Conservation (phyloP, 2,888 invertebrate genomes). For the Idaea aversata region DNA sequence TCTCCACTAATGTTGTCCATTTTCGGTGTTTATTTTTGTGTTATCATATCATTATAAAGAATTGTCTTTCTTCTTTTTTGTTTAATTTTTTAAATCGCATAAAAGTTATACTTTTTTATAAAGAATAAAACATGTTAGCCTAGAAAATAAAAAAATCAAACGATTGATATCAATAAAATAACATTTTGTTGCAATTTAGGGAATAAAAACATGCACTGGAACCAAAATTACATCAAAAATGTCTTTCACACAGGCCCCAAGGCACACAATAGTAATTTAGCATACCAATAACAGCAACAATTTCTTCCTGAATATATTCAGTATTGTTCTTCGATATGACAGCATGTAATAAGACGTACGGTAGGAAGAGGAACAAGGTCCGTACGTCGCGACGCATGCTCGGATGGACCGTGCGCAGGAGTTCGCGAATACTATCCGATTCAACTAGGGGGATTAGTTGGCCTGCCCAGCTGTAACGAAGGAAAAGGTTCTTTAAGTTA, state of each 20-base stretch:
- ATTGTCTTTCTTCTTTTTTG: too few species aligned
- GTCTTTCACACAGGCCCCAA: too few species aligned
- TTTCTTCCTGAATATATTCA: conserved; percentile 66
- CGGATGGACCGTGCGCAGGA: conserved; percentile 85
- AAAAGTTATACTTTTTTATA: too few species aligned
- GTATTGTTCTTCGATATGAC: conserved; percentile 75
- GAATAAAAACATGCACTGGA: too few species aligned
- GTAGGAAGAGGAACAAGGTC: conserved; percentile 86
- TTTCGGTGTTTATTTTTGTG: neutral
- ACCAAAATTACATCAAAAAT: too few species aligned
- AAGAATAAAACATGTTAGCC: too few species aligned
- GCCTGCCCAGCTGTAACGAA: conserved; percentile 82
- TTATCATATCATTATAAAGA: neutral
- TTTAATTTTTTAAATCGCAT: too few species aligned
- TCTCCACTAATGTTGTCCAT: too few species aligned
- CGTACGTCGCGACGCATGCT: conserved; percentile 87
- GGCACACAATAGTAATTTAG: conserved; percentile 6
- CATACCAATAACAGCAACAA: conserved; percentile 69
- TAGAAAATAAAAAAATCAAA: too few species aligned
- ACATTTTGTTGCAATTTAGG: too few species aligned
- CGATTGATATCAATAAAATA: too few species aligned
- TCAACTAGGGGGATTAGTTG: conserved; percentile 83
- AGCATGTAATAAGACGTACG: conserved; percentile 85
- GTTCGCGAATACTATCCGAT: conserved; percentile 78
- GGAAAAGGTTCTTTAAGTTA: neutral